These are phyloP conservation scores for Oncorhynchus clarkii DNA, from an alignment of 2,113 vertebrate genomes.

Conservation along the genomic window DNA sequence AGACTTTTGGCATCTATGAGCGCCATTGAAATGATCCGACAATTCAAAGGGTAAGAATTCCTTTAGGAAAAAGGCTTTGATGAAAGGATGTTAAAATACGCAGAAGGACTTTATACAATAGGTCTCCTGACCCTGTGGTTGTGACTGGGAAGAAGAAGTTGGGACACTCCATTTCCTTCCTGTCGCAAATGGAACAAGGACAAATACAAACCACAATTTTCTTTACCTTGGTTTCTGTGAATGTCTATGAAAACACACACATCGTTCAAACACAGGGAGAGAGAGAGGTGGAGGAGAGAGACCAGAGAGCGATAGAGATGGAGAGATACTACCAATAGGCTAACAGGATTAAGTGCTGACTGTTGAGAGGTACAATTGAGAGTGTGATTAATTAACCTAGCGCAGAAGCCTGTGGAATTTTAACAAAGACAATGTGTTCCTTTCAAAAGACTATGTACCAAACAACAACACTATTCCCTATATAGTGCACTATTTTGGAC, in stretches of 20 bases:
- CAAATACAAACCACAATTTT: constrained; percentile 18
- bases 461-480: background rate
- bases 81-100: constrained; percentile 16
- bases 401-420: constrained; percentile 46
- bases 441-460: constrained; percentile 30
- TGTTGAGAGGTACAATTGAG: constrained; percentile 54
- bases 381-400: constrained; percentile 58
- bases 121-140: background rate
- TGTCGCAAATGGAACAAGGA: constrained; percentile 1
- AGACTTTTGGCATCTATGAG: background rate
- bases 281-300: background rate
- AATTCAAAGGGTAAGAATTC: constrained; percentile 6
- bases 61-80: constrained; percentile 7
- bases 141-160: constrained; percentile 9
- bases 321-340: constrained; percentile 1
- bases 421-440: constrained; percentile 56
- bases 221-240: too few relatives aligned
- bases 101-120: constrained; percentile 18
- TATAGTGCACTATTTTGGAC: too few relatives aligned
- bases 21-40: background rate
- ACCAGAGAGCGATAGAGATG: background rate
- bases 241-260: constrained; percentile 12
- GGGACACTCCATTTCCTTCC: constrained; percentile 39
- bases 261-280: constrained; percentile 30
- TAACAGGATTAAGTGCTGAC: constrained; percentile 64